phyloP scores from a whole-genome alignment of 2,888 invertebrate species.

The Plusia festucae region DNA sequence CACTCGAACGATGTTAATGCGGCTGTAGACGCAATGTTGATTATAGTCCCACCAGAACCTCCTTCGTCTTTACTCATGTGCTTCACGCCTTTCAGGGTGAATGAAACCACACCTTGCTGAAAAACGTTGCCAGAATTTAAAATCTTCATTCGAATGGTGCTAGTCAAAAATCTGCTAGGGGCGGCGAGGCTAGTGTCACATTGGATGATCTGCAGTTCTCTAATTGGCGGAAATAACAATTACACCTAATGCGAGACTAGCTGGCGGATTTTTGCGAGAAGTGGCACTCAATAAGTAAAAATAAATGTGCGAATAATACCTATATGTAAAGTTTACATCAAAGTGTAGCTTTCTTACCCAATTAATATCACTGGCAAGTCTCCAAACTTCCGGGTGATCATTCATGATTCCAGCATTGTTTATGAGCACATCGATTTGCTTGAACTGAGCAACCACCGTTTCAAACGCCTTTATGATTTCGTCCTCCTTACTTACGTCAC shows the following conservation, averaged over 20 bases:
- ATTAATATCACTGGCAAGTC: conserved; percentile 69
- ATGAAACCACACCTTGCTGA: conserved; percentile 83
- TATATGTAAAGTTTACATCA: too few species aligned
- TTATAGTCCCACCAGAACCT: conserved; percentile 69
- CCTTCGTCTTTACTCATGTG: conserved; percentile 69
- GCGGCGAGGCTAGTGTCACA: too few species aligned
- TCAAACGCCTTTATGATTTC: conserved; percentile 62
- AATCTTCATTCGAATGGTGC: too few species aligned
- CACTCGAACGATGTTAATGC: conserved; percentile 53
- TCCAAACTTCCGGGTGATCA: conserved; percentile 65
- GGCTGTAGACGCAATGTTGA: conserved; percentile 70
- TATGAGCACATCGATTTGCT: conserved; percentile 69
- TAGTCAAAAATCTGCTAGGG: too few species aligned
- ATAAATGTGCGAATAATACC: too few species aligned
- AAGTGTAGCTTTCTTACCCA: conserved; percentile 57
- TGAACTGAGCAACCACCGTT: conserved; percentile 57
- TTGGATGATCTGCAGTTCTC: too few species aligned
- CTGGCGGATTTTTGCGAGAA: too few species aligned
- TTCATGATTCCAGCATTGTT: conserved; percentile 75
- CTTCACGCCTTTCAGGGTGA: conserved; percentile 70
- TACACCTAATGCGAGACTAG: too few species aligned
- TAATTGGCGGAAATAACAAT: too few species aligned
- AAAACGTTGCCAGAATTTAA: conserved; percentile 34
- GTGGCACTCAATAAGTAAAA: too few species aligned
- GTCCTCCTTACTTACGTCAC: conserved; percentile 70